Conservation (phyloP, 2,888 invertebrate species). For the Cryptophagus acutangulus region DNA sequence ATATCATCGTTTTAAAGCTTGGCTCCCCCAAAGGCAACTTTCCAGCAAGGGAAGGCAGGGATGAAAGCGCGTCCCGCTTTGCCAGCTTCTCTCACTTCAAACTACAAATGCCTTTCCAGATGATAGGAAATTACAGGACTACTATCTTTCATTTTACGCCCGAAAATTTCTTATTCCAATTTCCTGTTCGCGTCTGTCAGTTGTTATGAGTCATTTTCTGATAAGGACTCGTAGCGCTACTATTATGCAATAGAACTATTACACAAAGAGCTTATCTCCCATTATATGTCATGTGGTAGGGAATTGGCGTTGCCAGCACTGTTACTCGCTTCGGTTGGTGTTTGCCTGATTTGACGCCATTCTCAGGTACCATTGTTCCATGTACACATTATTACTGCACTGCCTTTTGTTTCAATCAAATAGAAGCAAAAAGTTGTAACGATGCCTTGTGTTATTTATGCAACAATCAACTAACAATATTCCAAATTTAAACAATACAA, state of each 20-base stretch:
- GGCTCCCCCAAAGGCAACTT: conserved; percentile 31
- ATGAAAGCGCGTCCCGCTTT: conserved; percentile 8
- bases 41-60: conserved; percentile 28
- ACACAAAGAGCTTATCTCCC: conserved; percentile 49
- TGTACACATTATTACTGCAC: not conserved
- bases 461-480: conserved; percentile 1
- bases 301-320: conserved; percentile 43
- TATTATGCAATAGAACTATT: conserved; percentile 52
- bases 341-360: conserved; percentile 36
- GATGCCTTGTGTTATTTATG: conserved; percentile 10
- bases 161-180: conserved; percentile 75
- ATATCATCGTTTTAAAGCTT: conserved; percentile 35
- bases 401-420: conserved; percentile 2
- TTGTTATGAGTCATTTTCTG: conserved; percentile 71
- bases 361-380: conserved; percentile 38
- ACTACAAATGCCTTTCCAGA: conserved; percentile 39
- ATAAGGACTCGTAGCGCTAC: conserved; percentile 55
- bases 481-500: conserved; percentile 4
- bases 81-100: conserved; percentile 31
- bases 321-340: conserved; percentile 41
- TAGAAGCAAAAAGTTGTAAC: conserved; percentile 23
- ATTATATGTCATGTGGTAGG: conserved; percentile 49
- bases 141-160: conserved; percentile 74
- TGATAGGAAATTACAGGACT: conserved; percentile 64
- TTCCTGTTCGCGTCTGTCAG: conserved; percentile 56